These are phyloP conservation scores for Mastomys coucha DNA, from an alignment of 2,113 vertebrate species.

Conservation along the genomic window DNA sequence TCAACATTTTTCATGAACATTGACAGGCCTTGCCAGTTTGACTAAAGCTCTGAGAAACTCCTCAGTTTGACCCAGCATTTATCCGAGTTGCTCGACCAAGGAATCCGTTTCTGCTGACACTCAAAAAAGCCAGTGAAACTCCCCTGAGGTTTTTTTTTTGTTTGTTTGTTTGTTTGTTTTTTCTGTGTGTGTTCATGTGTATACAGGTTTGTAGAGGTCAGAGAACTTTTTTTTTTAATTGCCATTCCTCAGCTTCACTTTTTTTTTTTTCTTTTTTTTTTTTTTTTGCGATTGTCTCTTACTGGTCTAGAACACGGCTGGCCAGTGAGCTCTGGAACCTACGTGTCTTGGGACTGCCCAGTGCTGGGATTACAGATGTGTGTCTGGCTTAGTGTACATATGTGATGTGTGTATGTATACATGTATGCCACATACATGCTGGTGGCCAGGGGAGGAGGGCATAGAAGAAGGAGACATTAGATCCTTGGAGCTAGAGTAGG, in stretches of 20 bases:
- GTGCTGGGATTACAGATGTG: background rate
- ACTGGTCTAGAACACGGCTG: background rate
- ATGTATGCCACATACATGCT: background rate
- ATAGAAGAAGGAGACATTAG: background rate
- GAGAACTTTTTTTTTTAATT: background rate
- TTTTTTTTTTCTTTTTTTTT: background rate
- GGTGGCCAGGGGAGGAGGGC: background rate
- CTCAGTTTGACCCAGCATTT: slow-evolving; percentile 11
- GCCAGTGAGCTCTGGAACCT: background rate
- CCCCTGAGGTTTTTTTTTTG: too few relatives aligned
- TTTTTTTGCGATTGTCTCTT: background rate
- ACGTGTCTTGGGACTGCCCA: background rate
- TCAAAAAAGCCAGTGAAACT: background rate
- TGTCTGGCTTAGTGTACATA: background rate
- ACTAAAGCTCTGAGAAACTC: background rate
- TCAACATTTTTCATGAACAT: slow-evolving; percentile 53
- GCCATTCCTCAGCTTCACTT: background rate
- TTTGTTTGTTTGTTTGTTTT: background rate
- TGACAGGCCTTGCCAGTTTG: slow-evolving; percentile 24
- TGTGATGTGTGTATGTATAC: background rate
- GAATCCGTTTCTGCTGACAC: background rate
- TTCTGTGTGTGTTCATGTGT: background rate
- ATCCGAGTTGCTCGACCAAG: background rate
- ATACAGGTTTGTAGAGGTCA: background rate
- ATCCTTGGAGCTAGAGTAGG: background rate